A percentile compares a stretch with the other conserved stretches of the same genome.
These are phyloP conservation scores for Tiliqua scincoides DNA, from an alignment of 2,113 vertebrate genomes.

Conservation along the genomic window DNA sequence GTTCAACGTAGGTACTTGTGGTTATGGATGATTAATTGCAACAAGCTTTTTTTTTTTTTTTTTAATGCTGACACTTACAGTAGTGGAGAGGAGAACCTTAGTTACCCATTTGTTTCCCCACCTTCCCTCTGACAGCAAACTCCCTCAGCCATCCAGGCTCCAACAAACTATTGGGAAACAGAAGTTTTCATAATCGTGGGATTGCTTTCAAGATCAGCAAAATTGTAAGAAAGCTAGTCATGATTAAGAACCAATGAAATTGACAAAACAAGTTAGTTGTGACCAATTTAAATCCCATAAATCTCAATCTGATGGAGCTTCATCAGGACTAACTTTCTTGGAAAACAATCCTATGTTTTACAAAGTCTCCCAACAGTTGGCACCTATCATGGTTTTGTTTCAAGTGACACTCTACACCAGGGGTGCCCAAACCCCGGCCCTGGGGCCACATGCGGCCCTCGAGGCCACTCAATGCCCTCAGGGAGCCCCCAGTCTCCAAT, in stretches of 20 bases:
- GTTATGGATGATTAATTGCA: neutral
- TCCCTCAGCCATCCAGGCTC: neutral
- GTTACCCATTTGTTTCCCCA: neutral
- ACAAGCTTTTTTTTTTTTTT: neutral
- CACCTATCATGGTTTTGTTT: too few relatives aligned
- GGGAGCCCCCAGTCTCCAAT: too few relatives aligned
- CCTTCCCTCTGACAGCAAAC: neutral
- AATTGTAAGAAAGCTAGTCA: neutral
- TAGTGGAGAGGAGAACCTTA: neutral
- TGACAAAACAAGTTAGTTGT: too few relatives aligned
- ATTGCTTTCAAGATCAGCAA: neutral
- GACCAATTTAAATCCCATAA: too few relatives aligned
- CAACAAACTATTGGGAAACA: neutral
- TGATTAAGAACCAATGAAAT: neutral
- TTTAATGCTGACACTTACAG: neutral
- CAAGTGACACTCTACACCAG: too few relatives aligned
- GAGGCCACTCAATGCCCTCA: too few relatives aligned
- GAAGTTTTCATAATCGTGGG: slow-evolving; percentile 14
- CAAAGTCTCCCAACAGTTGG: too few relatives aligned
- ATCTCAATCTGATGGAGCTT: too few relatives aligned
- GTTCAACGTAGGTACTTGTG: neutral
- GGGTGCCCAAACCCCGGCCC: too few relatives aligned
- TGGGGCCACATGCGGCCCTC: too few relatives aligned
- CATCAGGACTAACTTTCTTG: too few relatives aligned
- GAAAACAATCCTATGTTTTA: too few relatives aligned